A percentile compares a stretch with the other conserved stretches of the same genome.
phyloP scores from a whole-genome alignment of 1,140 invertebrate genomes.

The Nasonia giraulti region DNA sequence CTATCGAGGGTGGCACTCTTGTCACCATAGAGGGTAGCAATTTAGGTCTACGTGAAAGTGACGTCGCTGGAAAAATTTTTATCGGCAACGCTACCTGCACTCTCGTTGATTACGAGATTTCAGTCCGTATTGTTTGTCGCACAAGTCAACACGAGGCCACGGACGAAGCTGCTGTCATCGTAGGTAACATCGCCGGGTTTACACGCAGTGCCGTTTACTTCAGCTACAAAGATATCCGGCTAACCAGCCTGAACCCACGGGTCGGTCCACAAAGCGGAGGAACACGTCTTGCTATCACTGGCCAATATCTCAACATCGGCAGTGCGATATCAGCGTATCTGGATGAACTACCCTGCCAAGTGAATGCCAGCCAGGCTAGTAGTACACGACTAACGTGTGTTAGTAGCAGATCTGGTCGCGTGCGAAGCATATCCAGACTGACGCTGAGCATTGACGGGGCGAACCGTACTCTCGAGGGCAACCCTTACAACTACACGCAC shows the following conservation, averaged over 20 bases:
- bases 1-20: conserved; percentile 95
- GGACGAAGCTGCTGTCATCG: conserved; percentile 86
- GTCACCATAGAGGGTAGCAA: conserved; percentile 97
- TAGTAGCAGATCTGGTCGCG: conserved; percentile 82
- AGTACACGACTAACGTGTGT: conserved; percentile 90
- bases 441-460: conserved; percentile 90
- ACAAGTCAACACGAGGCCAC: conserved; percentile 87
- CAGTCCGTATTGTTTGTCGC: conserved; percentile 91
- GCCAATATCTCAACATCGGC: conserved; percentile 95
- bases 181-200: conserved; percentile 91
- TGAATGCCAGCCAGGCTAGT: conserved; percentile 92
- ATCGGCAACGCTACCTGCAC: conserved; percentile 93
- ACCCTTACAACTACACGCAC: conserved; percentile 90
- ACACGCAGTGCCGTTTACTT: conserved; percentile 92
- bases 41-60: conserved; percentile 91
- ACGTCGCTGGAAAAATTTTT: conserved; percentile 92
- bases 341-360: conserved; percentile 90
- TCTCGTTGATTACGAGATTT: conserved; percentile 92
- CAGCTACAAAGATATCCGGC: conserved; percentile 90
- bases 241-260: conserved; percentile 87
- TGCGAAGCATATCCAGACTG: conserved; percentile 77
- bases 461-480: conserved; percentile 80
- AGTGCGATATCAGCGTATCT: conserved; percentile 90
- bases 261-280: conserved; percentile 95
- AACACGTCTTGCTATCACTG: conserved; percentile 92